Evolutionary conservation across 2,797 vertebrate species (phyloP).

Genomic region (Acrossocheilus wenchowensis): DNA sequence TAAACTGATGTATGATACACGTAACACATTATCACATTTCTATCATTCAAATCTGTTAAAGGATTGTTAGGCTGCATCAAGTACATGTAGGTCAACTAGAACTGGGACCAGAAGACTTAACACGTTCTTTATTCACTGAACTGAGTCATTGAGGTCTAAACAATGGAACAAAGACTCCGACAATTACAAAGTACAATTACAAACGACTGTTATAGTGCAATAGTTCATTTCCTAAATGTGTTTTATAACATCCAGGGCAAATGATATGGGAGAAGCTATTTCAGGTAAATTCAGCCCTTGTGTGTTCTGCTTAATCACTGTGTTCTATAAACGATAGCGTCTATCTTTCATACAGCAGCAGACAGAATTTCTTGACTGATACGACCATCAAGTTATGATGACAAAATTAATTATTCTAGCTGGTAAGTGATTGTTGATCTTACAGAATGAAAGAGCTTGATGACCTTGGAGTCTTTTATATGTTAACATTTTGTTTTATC

Average conservation of each 20-base stretch:
- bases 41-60: too few species aligned
- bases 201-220: background rate
- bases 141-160: too few species aligned
- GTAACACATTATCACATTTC: too few species aligned
- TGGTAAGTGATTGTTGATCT: slow-evolving; percentile 23
- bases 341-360: background rate
- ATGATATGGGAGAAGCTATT: background rate
- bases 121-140: too few species aligned
- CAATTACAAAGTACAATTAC: background rate
- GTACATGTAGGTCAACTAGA: too few species aligned
- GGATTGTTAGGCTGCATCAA: too few species aligned
- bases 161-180: too few species aligned
- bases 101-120: too few species aligned
- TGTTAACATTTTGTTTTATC: background rate
- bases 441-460: background rate
- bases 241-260: background rate
- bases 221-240: background rate
- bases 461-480: background rate
- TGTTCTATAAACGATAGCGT: background rate
- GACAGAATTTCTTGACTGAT: background rate
- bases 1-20: too few species aligned
- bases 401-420: slow-evolving; percentile 6
- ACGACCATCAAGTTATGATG: slow-evolving; percentile 24
- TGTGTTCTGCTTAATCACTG: slow-evolving; percentile 10
- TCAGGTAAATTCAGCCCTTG: background rate